phyloP scores from a whole-genome alignment of 2,797 vertebrate genomes.

The Hoplostethus atlanticus region DNA sequence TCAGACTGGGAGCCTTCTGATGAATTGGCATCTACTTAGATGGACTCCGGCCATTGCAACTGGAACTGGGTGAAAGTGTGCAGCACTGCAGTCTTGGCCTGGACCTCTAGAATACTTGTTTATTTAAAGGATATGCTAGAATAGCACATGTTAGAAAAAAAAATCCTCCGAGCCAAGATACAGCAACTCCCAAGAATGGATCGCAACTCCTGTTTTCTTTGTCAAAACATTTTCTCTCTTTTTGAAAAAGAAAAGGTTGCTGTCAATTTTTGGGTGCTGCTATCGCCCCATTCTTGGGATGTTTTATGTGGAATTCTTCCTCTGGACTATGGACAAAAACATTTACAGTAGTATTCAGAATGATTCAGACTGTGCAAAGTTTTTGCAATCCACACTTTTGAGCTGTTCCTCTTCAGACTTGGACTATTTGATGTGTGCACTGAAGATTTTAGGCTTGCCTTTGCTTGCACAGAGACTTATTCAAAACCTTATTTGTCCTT shows the following conservation, averaged over 20 bases:
- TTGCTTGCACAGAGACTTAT: neutral
- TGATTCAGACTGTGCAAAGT: slow-evolving; percentile 9
- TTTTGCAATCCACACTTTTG: neutral
- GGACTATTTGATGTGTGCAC: too few species aligned
- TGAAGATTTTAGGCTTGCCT: too few species aligned
- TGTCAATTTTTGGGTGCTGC: neutral
- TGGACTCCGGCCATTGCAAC: neutral
- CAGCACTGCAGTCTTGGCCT: slow-evolving; percentile 9
- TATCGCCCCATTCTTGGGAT: neutral
- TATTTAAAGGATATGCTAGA: slow-evolving; percentile 22
- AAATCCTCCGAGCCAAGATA: slow-evolving; percentile 6
- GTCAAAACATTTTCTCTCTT: neutral
- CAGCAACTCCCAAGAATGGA: slow-evolving; percentile 17
- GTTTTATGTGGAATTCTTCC: neutral
- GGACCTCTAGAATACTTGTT: neutral
- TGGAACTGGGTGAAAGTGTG: slow-evolving; percentile 25
- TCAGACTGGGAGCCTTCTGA: neutral
- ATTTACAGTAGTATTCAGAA: slow-evolving; percentile 2
- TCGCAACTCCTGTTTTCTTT: slow-evolving; percentile 20
- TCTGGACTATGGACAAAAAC: neutral
- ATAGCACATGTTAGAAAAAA: slow-evolving; percentile 7
- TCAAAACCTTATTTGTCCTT: neutral
- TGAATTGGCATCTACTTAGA: slow-evolving; percentile 15
- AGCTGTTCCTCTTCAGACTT: too few species aligned
- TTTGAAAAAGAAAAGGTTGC: too few species aligned